Conservation (phyloP, 2,888 invertebrate genomes). For the Noctua pronuba region DNA sequence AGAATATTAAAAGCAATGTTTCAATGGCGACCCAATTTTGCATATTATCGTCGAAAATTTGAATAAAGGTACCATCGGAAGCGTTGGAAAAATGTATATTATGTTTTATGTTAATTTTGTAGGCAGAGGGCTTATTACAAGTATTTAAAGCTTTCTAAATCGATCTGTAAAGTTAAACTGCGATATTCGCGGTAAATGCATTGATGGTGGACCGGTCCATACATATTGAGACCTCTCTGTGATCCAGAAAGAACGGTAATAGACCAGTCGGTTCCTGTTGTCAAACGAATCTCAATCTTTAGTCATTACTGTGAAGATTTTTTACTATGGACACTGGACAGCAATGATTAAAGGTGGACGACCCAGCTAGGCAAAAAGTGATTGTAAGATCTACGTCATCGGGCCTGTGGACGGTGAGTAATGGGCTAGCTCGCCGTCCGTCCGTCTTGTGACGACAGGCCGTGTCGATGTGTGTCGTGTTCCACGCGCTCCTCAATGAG, state of each 20-base stretch:
- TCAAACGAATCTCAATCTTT: no score
- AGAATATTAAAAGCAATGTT: slow-evolving; percentile 66
- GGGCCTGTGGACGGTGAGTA: no score
- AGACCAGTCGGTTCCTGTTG: not conserved
- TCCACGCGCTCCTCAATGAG: no score
- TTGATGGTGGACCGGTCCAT: not conserved
- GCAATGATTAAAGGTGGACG: not conserved
- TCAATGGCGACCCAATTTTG: slow-evolving; percentile 64
- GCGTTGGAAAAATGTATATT: slow-evolving; percentile 62
- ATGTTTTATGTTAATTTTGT: slow-evolving; percentile 57
- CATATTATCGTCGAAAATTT: slow-evolving; percentile 66
- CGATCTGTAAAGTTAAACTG: not conserved
- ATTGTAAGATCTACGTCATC: not conserved
- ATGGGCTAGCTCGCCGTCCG: no score
- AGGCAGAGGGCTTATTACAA: slow-evolving; percentile 43
- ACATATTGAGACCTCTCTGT: not conserved
- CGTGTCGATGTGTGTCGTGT: no score
- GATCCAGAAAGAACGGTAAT: not conserved
- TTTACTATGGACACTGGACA: not conserved
- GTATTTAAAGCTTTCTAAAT: slow-evolving; percentile 17
- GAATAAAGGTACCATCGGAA: slow-evolving; percentile 64
- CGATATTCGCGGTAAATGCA: not conserved
- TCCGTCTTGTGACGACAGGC: no score
- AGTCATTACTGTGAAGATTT: no score
- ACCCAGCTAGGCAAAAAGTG: not conserved